A percentile compares a stretch with the other conserved stretches of the same genome.
phyloP scores from a whole-genome alignment of 2,888 invertebrate genomes.

The Iphiclides podalirius region DNA sequence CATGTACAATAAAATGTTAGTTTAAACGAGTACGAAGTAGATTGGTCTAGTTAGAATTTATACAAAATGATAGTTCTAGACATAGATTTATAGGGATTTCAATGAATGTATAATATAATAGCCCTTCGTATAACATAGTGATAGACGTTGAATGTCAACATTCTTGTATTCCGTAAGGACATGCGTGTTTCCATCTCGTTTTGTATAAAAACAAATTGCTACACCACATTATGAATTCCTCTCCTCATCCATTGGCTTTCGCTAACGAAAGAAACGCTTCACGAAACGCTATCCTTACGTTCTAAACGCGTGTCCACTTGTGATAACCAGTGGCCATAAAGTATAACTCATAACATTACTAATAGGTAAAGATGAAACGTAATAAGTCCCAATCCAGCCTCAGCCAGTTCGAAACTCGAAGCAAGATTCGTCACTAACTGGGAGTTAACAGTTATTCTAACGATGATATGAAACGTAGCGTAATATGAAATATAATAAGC shows the following conservation, averaged over 20 bases:
- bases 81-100: conserved; percentile 66
- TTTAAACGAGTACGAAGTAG: conserved; percentile 66
- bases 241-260: conserved; percentile 15
- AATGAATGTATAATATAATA: conserved; percentile 68
- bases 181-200: conserved; percentile 38
- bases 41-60: conserved; percentile 72
- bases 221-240: conserved; percentile 23
- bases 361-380: conserved; percentile 15
- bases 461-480: conserved; percentile 44
- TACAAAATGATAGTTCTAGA: conserved; percentile 70
- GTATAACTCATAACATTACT: conserved; percentile 25
- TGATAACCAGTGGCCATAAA: conserved; percentile 70
- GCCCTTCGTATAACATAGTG: conserved; percentile 52
- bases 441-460: conserved; percentile 21
- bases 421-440: no score
- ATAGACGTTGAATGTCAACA: conserved; percentile 55
- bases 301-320: conserved; percentile 45
- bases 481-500: conserved; percentile 58
- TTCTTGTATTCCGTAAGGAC: conserved; percentile 44
- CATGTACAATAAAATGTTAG: conserved; percentile 79
- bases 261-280: conserved; percentile 4
- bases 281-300: no score
- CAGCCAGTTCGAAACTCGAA: no score
- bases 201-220: no score
- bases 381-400: background rate